Evolutionary conservation across 2,113 vertebrate species (phyloP).

Genomic region (Vidua chalybeata): DNA sequence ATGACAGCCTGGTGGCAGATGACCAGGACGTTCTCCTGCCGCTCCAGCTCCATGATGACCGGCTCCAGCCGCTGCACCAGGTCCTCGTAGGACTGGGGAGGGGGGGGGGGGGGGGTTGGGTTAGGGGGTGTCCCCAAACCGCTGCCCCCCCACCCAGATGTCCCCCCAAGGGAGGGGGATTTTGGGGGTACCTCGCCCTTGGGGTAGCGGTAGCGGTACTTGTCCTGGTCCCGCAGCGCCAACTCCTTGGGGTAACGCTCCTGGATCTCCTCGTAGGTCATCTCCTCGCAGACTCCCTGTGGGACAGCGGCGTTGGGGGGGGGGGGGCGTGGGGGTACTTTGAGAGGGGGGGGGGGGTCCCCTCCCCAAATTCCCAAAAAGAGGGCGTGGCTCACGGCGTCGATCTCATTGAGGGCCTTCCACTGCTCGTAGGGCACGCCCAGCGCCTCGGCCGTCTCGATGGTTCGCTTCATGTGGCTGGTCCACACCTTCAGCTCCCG

Average conservation of each 20-base stretch:
- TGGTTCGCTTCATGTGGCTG: slow-evolving; percentile 91
- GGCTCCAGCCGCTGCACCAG: slow-evolving; percentile 91
- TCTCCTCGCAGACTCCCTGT: slow-evolving; percentile 91
- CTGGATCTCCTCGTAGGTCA: slow-evolving; percentile 94
- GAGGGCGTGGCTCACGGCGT: slow-evolving; percentile 75
- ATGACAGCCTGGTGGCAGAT: slow-evolving; percentile 91
- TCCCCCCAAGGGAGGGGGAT: rapidly evolving
- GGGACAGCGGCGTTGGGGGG: neutral
- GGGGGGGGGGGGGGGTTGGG: no score
- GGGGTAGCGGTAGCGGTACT: slow-evolving; percentile 92
- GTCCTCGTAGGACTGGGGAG: slow-evolving; percentile 87
- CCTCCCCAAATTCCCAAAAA: rapidly evolving
- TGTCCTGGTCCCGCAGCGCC: slow-evolving; percentile 90
- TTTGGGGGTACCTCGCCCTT: slow-evolving; percentile 84
- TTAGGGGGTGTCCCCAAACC: neutral
- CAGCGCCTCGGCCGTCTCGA: slow-evolving; percentile 89
- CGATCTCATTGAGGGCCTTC: slow-evolving; percentile 94
- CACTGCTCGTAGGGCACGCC: slow-evolving; percentile 89
- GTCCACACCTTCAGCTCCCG: slow-evolving; percentile 90
- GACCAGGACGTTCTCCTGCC: slow-evolving; percentile 91
- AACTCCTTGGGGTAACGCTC: slow-evolving; percentile 85
- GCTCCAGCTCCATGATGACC: slow-evolving; percentile 94
- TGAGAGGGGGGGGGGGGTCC: no score
- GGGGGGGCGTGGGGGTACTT: rapidly evolving
- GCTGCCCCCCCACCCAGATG: neutral